Percentiles rank a stretch among this genome's conserved stretches.
Conservation (phyloP, 2,888 invertebrate genomes). For the Cephus spinipes region DNA sequence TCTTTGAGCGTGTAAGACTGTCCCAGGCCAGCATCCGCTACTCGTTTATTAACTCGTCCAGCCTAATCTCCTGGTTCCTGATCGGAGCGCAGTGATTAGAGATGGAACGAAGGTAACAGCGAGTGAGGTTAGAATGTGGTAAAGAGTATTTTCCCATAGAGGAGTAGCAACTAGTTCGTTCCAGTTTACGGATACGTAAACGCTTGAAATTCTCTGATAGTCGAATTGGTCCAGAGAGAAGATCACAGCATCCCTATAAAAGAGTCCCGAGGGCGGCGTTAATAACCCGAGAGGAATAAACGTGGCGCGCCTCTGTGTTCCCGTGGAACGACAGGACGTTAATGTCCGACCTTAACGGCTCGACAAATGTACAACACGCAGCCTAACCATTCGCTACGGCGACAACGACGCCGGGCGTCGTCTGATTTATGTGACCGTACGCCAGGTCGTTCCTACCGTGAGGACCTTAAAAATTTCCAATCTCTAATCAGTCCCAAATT, state of each 20-base stretch:
- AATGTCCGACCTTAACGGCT: conserved; percentile 20
- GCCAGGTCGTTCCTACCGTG: not conserved
- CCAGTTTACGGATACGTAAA: not conserved
- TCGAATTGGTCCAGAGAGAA: not conserved
- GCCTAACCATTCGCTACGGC: not conserved
- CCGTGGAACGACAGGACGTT: conserved; percentile 9
- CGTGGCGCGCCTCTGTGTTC: not conserved
- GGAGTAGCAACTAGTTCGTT: not conserved
- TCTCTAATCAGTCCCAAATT: not conserved
- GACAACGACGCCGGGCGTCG: not conserved
- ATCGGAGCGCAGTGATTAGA: conserved; percentile 1
- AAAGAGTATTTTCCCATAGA: not conserved
- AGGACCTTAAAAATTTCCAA: not conserved
- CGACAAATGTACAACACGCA: conserved; percentile 24
- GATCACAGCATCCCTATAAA: not conserved
- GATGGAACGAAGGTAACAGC: not conserved
- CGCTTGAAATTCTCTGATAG: not conserved
- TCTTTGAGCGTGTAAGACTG: not conserved
- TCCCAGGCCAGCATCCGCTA: not conserved
- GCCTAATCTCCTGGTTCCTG: not conserved
- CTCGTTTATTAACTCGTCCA: conserved; percentile 6
- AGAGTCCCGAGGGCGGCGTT: not conserved
- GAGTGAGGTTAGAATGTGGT: not conserved
- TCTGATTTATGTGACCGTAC: not conserved
- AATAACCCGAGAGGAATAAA: not conserved